Evolutionary conservation across 2,888 invertebrate genomes (phyloP), one percentile per base, ranked within the genome.

Genomic region (Agrypnus murinus): DNA sequence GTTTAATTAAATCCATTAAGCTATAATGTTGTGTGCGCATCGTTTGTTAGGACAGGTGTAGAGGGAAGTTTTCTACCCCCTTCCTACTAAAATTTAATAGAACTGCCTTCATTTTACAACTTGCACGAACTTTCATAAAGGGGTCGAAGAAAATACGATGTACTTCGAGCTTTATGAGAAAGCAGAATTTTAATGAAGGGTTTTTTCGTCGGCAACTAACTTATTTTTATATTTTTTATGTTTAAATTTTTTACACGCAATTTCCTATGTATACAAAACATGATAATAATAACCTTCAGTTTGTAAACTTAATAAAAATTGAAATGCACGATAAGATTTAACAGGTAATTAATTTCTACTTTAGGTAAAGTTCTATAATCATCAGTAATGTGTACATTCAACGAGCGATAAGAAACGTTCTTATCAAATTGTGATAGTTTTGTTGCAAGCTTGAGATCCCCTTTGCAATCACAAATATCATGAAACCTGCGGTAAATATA

Each of bases 1-100:
- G 76, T 77, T 78, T 78, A 78, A 78, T 78, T 78, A 78, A 78
- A 77, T 60, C 74, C 76, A 77, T 78, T 77, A 77, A 74, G 53
- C 55, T 65, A 68, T 75, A 75, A 75, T 75, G 75, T 73, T 71
- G 76, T 78, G 71, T 74, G 74, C 72, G 74, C 72, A 77, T 78
- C 73, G 76, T 77, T 77, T 75, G 77, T 74, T 75, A 76, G 58
- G 77, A 77, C 77, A 75, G 60, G 67, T 58, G 65, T 64, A 60
- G 53, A 60, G 62, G 62, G 55, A 68, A 59, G 31, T 66, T 66
- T 66, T 66, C 59, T 60, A 40, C 59, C 36, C 25, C 59, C 66
- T 60, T 66, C 38, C 45, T 36, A 7, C 58, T 59, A 60, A 66
- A 66, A 66, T 66, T 50, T 66, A 58, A 65, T 65, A 57, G 57